Conservation (phyloP, 2,113 vertebrate genomes). For the Channa argus region DNA sequence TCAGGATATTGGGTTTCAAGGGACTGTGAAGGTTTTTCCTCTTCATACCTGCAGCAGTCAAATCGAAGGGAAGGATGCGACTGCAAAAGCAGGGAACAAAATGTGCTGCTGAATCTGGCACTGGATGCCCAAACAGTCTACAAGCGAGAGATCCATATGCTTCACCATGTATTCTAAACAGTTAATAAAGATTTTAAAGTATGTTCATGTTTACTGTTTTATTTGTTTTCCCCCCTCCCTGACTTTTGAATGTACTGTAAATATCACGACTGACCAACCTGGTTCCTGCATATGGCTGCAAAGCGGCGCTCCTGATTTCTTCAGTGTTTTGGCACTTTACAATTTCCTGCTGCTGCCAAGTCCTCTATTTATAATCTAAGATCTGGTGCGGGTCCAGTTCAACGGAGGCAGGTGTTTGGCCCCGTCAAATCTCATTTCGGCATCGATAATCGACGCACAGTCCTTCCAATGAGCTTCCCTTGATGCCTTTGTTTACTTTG, state of each 20-base stretch:
- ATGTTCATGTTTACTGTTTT: constrained; percentile 7
- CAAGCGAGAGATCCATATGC: constrained; percentile 55
- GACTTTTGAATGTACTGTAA: background rate
- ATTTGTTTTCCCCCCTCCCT: background rate
- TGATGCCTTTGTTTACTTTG: constrained; percentile 12
- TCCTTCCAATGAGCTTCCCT: background rate
- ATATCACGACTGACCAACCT: background rate
- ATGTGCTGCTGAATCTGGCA: constrained; percentile 46
- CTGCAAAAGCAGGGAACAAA: constrained; percentile 11
- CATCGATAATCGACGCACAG: constrained; percentile 47
- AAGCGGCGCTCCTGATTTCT: background rate
- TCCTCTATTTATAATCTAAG: constrained; percentile 3
- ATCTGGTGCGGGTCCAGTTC: constrained; percentile 26
- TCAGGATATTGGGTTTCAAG: constrained; percentile 2
- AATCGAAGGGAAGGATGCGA: constrained; percentile 14
- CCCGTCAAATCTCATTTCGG: constrained; percentile 21
- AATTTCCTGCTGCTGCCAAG: constrained; percentile 15
- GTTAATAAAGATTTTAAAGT: constrained; percentile 62
- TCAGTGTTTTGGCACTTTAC: constrained; percentile 23
- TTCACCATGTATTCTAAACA: constrained; percentile 66
- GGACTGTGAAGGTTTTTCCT: background rate
- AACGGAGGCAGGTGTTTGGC: constrained; percentile 31
- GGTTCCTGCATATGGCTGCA: constrained; percentile 7
- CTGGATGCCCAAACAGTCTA: constrained; percentile 68
- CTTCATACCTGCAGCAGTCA: background rate